Evolutionary conservation across 2,797 vertebrate species (phyloP), one percentile per base, ranked within the genome.

Genomic region (Hydrolagus colliei): DNA sequence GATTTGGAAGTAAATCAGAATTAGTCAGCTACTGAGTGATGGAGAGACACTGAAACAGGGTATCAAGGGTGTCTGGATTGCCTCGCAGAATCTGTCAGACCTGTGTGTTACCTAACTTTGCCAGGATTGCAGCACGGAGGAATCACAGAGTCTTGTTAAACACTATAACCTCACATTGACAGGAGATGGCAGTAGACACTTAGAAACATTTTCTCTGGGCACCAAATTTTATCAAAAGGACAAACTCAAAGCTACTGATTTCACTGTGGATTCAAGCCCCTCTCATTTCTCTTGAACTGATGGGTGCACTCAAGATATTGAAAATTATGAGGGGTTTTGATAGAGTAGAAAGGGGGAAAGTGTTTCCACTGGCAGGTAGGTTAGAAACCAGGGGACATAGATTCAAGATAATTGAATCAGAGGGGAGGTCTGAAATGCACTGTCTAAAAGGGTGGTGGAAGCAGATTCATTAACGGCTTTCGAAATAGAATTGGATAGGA

Each of bases 131-230:
- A 32, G 73, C 73, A 74, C 6, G 41, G 3, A 10, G 32, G 1
- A 1, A 41, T 41, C 4, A 9, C 18, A 8, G 32, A 67, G 62
- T 0, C 22, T 22, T 14, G 18, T 20, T 82, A 18, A 20, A 84
- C 16, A 84, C 18, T 20, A 84, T 35, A 35, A 6, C 32, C 9
- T 65, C 35, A 67, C 41, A 4, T 52, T 41, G 41, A 32, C 79
- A 84, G 14, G 67, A 71, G 79, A 71, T 84, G 79, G 79, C 79
- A 84, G 65, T 84, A 35, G 20, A 84, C 14, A 68, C 65, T 67
- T 67, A 67, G 41, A 71, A 20, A 4, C 0, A 67, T 41, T 20
- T 71, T 35, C 16, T 68, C 16, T 52, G 18, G 74, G 65, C 4
- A 10, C 1, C 77, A n/a, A 18, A 1, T 12, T n/a, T 63, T 13